A percentile compares a stretch with the other conserved stretches of the same genome.
Conservation (phyloP, 2,888 invertebrate genomes). For the Drosophila gaucha region DNA sequence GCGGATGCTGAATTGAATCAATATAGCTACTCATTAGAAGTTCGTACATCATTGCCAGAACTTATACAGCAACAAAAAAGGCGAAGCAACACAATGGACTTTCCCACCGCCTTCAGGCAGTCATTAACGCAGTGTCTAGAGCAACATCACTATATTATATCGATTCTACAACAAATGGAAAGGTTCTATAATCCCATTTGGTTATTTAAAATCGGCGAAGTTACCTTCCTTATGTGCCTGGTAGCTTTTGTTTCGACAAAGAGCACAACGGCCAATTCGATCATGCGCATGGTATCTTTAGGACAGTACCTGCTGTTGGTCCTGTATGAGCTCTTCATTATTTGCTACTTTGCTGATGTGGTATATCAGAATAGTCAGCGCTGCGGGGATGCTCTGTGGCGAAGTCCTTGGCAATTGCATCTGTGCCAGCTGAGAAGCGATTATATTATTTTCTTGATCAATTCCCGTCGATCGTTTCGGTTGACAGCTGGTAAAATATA, state of each 20-base stretch:
- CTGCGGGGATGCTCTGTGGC: constrained; percentile 75
- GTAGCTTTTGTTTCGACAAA: constrained; percentile 81
- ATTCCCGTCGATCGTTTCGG: constrained; percentile 62
- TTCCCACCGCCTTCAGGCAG: constrained; percentile 53
- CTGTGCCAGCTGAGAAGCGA: constrained; percentile 66
- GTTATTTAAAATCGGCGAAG: constrained; percentile 80
- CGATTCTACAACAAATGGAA: constrained; percentile 76
- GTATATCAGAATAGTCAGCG: constrained; percentile 74
- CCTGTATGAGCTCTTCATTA: constrained; percentile 78
- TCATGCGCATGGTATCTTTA: constrained; percentile 73
- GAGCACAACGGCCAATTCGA: constrained; percentile 72
- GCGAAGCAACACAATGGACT: constrained; percentile 1
- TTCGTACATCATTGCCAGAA: constrained; percentile 23
- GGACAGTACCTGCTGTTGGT: constrained; percentile 77
- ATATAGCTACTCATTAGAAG: constrained; percentile 65
- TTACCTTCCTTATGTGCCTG: constrained; percentile 80
- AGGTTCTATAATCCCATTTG: constrained; percentile 81
- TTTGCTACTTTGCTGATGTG: constrained; percentile 79
- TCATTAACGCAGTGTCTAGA: constrained; percentile 73
- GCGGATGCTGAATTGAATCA: constrained; percentile 66
- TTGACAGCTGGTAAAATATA: constrained; percentile 81
- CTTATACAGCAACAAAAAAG: constrained; percentile 13
- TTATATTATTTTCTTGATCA: constrained; percentile 72
- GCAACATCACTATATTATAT: constrained; percentile 80
- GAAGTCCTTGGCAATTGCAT: constrained; percentile 80